Evolutionary conservation across 2,113 vertebrate genomes (phyloP), one percentile per base, ranked within the genome.

Genomic region (Cairina moschata): DNA sequence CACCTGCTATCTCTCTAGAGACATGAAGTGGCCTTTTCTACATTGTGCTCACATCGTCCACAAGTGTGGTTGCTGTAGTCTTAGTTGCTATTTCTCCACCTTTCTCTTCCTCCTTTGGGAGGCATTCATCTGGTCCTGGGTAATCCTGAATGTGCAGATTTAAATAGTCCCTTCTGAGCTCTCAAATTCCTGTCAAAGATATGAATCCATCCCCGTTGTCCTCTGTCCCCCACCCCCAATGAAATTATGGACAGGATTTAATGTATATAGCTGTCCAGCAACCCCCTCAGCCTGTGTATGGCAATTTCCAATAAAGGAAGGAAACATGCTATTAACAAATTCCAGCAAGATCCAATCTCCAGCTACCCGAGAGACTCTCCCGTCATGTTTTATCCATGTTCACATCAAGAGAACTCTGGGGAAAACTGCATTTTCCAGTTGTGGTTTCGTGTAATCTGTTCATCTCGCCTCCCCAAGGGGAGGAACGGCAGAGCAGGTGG

Each of bases 241-340:
- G 32, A 83, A 67, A 28, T 94, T 89, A 75, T 82, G 84, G 71
- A 22, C 46, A 78, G 71, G 55, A 56, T 95, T 91, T 94, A 74
- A 74, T 56, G 34, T 67, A 32, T 80, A 8, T 71, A 86, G 32
- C 32, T 94, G 90, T 91, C 76, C 88, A 83, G 26, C 83, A 72
- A 77, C n/a, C 17, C 10, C 8, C 26, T 83, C 40, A 68, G 32
- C 17, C 48, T 73, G 40, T 40, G 26, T 54, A 31, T 8, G 9
- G 88, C 22, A 42, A 60, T 90, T 94, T 63, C 46, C 86, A 83
- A 80, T 90, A 32, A 66, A 82, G 50, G 28, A 71, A 80, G 40
- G 68, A 88, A 94, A 38, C 21, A 2, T 40, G 59, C 34, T 91
- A 4, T 78, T 83, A 83, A 52, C 52, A 75, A 38, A 76, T 88